A percentile compares a stretch with the other conserved stretches of the same genome.
Evolutionary conservation across 2,797 vertebrate species (phyloP).

Genomic region (Circus cinereus): DNA sequence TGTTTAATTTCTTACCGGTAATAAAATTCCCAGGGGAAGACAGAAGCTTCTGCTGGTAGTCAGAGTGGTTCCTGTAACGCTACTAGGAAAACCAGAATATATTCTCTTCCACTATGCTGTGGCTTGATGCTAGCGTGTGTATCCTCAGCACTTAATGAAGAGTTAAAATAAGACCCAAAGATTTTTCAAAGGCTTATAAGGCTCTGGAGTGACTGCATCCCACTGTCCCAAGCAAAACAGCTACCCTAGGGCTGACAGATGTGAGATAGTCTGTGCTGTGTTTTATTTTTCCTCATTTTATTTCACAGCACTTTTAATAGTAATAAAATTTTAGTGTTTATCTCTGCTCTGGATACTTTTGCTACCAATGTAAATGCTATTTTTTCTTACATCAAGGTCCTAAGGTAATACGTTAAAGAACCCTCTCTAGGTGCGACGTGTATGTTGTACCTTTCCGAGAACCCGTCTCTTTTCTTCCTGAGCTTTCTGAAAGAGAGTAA

Average conservation of each 20-base stretch:
- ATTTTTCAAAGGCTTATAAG: neutral
- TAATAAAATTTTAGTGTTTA: neutral
- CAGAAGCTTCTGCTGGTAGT: neutral
- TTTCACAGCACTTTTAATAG: neutral
- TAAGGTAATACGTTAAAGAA: fast-evolving
- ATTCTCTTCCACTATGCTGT: neutral
- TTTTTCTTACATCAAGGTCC: neutral
- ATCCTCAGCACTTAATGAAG: neutral
- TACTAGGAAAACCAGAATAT: neutral
- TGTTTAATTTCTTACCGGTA: neutral
- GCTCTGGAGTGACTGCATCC: neutral
- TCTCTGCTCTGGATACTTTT: neutral
- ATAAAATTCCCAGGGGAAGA: neutral
- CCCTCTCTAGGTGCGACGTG: fast-evolving
- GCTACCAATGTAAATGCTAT: neutral
- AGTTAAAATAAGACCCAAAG: neutral
- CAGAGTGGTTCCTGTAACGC: neutral
- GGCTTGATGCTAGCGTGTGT: neutral
- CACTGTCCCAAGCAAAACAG: neutral
- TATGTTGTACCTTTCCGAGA: neutral
- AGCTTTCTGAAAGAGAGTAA: neutral
- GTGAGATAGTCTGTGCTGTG: neutral
- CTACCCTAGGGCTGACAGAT: neutral
- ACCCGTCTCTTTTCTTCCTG: neutral
- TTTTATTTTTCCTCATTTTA: neutral